Percentiles rank a stretch among this genome's conserved stretches.
phyloP scores from a whole-genome alignment of 1,140 invertebrate species.

The Chymomyza costata region DNA sequence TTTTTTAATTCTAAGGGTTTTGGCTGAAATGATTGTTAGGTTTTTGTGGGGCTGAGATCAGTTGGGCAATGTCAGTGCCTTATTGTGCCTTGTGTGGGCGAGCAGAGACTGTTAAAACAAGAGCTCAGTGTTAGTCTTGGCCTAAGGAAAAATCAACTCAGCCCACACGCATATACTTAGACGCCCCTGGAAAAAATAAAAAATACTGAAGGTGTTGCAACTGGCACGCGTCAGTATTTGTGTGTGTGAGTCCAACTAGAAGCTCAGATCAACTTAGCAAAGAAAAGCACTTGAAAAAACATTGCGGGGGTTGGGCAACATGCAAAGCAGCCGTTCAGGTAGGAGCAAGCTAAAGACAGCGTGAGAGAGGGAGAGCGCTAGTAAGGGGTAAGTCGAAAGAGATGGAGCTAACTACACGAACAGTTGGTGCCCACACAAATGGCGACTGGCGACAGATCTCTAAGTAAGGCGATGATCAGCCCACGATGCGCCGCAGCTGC shows the following conservation, averaged over 20 bases:
- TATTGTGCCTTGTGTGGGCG: constrained; percentile 18
- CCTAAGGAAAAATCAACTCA: too few relatives aligned
- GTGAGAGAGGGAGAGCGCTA: too few relatives aligned
- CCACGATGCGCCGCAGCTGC: constrained; percentile 42
- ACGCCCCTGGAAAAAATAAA: constrained; percentile 8
- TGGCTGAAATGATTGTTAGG: background rate
- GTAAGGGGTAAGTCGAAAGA: constrained; percentile 14
- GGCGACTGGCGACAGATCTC: constrained; percentile 55
- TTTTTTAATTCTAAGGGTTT: constrained; percentile 1
- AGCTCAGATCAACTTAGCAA: constrained; percentile 41
- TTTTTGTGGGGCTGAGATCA: constrained; percentile 41
- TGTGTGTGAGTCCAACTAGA: constrained; percentile 37
- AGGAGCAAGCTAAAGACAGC: too few relatives aligned
- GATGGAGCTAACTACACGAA: constrained; percentile 49
- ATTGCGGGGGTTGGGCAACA: constrained; percentile 45
- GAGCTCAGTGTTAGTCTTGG: constrained; percentile 1
- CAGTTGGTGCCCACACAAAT: constrained; percentile 63
- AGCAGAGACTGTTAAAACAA: constrained; percentile 27
- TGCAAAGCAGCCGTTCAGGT: too few relatives aligned
- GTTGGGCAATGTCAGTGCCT: constrained; percentile 9
- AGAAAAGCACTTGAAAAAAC: constrained; percentile 32
- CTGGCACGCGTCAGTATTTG: constrained; percentile 13
- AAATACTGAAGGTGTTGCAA: constrained; percentile 41
- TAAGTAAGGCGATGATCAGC: constrained; percentile 70
- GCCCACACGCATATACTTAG: background rate